phyloP scores from a whole-genome alignment of 2,113 vertebrate genomes.

The Hippocampus comes region DNA sequence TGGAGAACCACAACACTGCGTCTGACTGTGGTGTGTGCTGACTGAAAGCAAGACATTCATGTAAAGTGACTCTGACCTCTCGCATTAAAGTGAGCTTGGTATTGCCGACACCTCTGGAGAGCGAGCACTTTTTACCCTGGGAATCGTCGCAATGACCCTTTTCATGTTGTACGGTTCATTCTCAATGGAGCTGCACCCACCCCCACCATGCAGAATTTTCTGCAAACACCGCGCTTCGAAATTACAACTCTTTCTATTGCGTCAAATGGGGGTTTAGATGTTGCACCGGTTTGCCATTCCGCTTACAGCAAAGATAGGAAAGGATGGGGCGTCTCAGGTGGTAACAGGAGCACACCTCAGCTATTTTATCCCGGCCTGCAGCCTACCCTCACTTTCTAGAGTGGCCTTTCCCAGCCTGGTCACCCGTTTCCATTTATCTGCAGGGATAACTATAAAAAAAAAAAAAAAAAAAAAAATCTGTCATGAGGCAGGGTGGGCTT shows the following conservation, averaged over 20 bases:
- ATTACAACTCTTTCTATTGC: not conserved
- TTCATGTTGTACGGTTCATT: constrained; percentile 36
- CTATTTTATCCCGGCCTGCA: constrained; percentile 45
- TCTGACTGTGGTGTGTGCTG: constrained; percentile 8
- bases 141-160: constrained; percentile 43
- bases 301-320: not conserved
- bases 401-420: constrained; percentile 59
- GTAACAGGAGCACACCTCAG: constrained; percentile 14
- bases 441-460: constrained; percentile 71
- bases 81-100: constrained; percentile 41
- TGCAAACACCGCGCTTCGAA: not conserved
- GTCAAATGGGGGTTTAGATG: not conserved
- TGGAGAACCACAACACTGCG: constrained; percentile 9
- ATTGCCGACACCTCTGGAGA: constrained; percentile 51
- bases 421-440: constrained; percentile 74
- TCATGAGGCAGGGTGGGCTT: constrained; percentile 65
- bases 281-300: not conserved
- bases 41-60: constrained; percentile 29
- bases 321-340: not conserved
- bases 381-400: constrained; percentile 23
- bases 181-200: constrained; percentile 29
- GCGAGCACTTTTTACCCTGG: constrained; percentile 36
- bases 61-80: constrained; percentile 50
- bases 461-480: constrained; percentile 56
- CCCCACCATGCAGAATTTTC: constrained; percentile 14